Percentiles rank a stretch among this genome's conserved stretches.
Evolutionary conservation across 2,888 invertebrate genomes (phyloP).

Genomic region (Dione juno): DNA sequence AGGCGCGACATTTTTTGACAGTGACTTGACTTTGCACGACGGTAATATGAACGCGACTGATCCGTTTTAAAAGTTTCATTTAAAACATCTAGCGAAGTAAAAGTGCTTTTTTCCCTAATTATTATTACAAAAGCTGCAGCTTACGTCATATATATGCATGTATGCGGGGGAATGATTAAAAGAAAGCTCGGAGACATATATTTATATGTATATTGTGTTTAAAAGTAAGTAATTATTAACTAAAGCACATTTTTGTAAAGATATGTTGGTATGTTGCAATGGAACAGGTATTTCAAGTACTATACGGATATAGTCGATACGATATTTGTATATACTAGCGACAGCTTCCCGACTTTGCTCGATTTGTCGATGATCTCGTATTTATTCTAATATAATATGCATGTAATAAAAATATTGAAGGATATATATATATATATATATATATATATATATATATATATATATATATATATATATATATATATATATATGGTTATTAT

Average conservation of each 20-base stretch:
- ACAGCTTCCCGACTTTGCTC: too few species aligned
- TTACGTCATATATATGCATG: not conserved
- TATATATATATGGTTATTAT: too few species aligned
- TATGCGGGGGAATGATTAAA: not conserved
- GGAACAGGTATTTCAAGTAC: not conserved
- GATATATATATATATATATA: too few species aligned
- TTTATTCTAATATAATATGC: too few species aligned
- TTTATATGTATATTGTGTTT: not conserved
- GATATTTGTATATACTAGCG: not conserved
- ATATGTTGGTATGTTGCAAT: not conserved
- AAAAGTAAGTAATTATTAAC: not conserved
- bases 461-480: too few species aligned
- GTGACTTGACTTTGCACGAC: conserved; percentile 5
- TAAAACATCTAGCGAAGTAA: conserved; percentile 16
- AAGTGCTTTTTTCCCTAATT: conserved; percentile 8
- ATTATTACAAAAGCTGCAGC: not conserved
- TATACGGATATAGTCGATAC: not conserved
- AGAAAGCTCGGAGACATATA: not conserved
- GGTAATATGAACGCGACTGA: conserved; percentile 19
- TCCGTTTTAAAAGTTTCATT: conserved; percentile 4
- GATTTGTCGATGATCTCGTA: too few species aligned
- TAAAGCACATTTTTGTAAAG: not conserved
- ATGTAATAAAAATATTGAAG: too few species aligned
- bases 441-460: too few species aligned
- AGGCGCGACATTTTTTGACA: conserved; percentile 48